Conservation (phyloP, 2,888 invertebrate species). For the Catotricha subobsoleta region DNA sequence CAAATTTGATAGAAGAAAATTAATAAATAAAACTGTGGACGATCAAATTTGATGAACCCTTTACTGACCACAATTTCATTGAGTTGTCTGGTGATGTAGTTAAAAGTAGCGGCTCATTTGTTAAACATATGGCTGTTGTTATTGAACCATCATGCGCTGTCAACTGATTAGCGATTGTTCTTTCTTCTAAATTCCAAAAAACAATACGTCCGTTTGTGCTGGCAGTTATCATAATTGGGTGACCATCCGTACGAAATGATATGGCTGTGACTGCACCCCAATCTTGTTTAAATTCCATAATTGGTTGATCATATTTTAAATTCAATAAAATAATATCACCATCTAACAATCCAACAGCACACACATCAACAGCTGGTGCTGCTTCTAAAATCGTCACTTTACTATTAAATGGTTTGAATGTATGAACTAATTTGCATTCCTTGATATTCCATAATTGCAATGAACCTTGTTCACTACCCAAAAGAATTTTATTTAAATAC, state of each 20-base stretch:
- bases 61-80: slow-evolving; percentile 52
- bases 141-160: slow-evolving; percentile 62
- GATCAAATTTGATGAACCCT: neutral
- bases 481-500: slow-evolving; percentile 81
- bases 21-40: neutral
- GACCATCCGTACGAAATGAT: slow-evolving; percentile 72
- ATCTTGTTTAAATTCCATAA: slow-evolving; percentile 78
- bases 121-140: slow-evolving; percentile 64
- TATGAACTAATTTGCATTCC: slow-evolving; percentile 52
- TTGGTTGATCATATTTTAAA: slow-evolving; percentile 60
- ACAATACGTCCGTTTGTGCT: slow-evolving; percentile 70
- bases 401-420: slow-evolving; percentile 56
- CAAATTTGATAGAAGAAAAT: neutral
- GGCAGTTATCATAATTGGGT: slow-evolving; percentile 72
- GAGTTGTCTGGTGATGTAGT: slow-evolving; percentile 90
- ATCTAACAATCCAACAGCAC: slow-evolving; percentile 67
- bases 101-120: slow-evolving; percentile 75
- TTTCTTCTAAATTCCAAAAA: slow-evolving; percentile 83
- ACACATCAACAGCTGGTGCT: slow-evolving; percentile 83
- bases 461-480: slow-evolving; percentile 70
- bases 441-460: slow-evolving; percentile 84
- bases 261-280: slow-evolving; percentile 77
- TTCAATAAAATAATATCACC: slow-evolving; percentile 78
- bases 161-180: slow-evolving; percentile 60
- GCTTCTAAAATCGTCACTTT: slow-evolving; percentile 60